A percentile compares a stretch with the other conserved stretches of the same genome.
Conservation (phyloP, 2,888 invertebrate species). For the Tachystola acroxantha region DNA sequence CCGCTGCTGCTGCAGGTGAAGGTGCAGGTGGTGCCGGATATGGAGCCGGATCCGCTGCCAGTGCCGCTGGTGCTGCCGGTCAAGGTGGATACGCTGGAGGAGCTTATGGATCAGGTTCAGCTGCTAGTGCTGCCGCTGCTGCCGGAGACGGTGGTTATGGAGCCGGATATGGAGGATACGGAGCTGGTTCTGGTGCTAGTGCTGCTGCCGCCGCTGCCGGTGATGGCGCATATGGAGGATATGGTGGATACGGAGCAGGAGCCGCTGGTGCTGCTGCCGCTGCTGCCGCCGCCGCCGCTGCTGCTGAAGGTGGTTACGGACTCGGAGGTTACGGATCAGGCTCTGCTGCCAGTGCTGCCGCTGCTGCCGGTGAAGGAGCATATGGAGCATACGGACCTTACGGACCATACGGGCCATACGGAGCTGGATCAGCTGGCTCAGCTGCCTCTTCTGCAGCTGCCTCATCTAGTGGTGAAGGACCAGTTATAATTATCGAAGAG, state of each 20-base stretch:
- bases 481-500: slow-evolving; percentile 4
- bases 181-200: background rate
- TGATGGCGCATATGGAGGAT: background rate
- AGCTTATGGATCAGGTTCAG: slow-evolving; percentile 2
- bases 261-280: slow-evolving; percentile 6
- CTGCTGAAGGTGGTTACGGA: slow-evolving; percentile 4
- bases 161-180: background rate
- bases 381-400: slow-evolving; percentile 1
- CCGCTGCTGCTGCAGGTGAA: slow-evolving; percentile 3
- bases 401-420: slow-evolving; percentile 9
- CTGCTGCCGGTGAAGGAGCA: slow-evolving; percentile 3
- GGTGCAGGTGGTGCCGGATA: background rate
- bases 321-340: background rate
- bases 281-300: no score
- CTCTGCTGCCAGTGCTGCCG: background rate
- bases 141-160: slow-evolving; percentile 6
- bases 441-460: slow-evolving; percentile 4
- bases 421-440: slow-evolving; percentile 6
- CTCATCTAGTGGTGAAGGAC: slow-evolving; percentile 7
- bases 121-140: slow-evolving; percentile 4
- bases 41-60: background rate
- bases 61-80: slow-evolving; percentile 4
- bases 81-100: slow-evolving; percentile 5
- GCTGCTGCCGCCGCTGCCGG: slow-evolving; percentile 2
- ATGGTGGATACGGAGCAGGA: slow-evolving; percentile 3